Base-by-base conservation (phyloP, 2,888 invertebrate species). In the Tromatobia lineatoria region DNA sequence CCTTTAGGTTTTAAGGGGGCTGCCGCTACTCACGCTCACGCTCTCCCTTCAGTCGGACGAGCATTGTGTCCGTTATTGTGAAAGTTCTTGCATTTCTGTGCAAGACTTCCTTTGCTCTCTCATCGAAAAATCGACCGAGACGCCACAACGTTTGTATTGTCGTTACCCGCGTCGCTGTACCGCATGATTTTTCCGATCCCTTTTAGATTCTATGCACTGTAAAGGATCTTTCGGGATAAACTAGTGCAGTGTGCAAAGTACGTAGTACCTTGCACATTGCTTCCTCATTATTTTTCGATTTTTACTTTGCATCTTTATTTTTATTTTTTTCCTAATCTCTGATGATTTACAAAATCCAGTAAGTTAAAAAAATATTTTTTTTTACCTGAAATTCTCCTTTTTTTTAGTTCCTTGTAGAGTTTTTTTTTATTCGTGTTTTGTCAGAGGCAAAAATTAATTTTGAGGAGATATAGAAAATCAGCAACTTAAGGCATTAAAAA, bases 61-160 rank as follows among this genome's bases (percentile, higher is more conserved):
- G 66, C 86, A 91, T 91, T 89, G 90, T 91, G 87, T 89, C 88
- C 87, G 87, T 91, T 90, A 82, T 86, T 81, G 86, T 83, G 71
- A 82, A 85, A 87, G 86, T 88, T 87, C 86, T 78, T 85, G 87
- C 80, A 85, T 85, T 86, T 86, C 86, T 85, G 57, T 4, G 78
- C 70, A 87, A 88, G 88, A 88, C 87, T 13, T 66, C 77, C 59
- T 29, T 47, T 52, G 10, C 77, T 34, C 71, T 52, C 78, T 64
- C 74, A 75, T 85, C 82, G 76, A 82, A 80, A 80, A 70, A 80
- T 80, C 85, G n/a, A 61, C n/a, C 34, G 59, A 34, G 1, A n/a
- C 29, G 1, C n/a, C 29, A 15, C 29, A 25, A 11, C 13, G 75
- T 73, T 85, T 70, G 87, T 73, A 88, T 85, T 87, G 88, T 89